Base-by-base conservation (phyloP, 2,113 vertebrate genomes). In the Mola mola region DNA sequence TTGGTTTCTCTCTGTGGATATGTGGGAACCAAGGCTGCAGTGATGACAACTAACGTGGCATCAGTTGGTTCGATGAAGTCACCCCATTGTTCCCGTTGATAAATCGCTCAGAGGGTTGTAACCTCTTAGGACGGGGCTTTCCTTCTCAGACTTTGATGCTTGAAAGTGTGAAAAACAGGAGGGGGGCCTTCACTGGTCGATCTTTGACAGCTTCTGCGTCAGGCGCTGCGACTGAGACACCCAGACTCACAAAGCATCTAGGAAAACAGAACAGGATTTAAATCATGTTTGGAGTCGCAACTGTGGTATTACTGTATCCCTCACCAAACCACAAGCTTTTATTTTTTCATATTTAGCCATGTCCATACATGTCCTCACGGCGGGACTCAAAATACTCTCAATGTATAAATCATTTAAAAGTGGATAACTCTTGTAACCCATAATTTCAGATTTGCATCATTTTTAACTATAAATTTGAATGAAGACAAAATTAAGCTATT, bases 21-120 rank as follows among this genome's bases (percentile, higher is more conserved):
- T 90, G 87, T 91, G 91, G 87, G 88, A 92, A 91, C 88, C 86
- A 79, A 87, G 82, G 88, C 83, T 80, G 84, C 11, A 17, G 71
- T 8, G 87, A 82, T 82, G 86, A 88, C 73, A 82, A 80, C 76
- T 1, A 52, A 57, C 20, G 80, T 66, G 79, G 61, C 79, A 67
- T 70, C 50, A 29, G 62, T 19, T 40, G 61, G 53, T 67, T 61
- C 19, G 21, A 62, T 77, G 71, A 74, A 85, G 83, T 90, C 86
- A 77, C 83, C 47, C 87, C 82, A 92, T 90, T 92, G 90, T 92
- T 90, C 87, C 72, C 60, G 34, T 66, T 82, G 84, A 68, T 67
- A 78, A 73, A 88, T 87, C 74, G 56, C 53, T 76, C 29, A 28
- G 79, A 75, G 81, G 78, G 52, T 21, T 49, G 41, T 80, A 78